Base-by-base conservation (phyloP, 2,888 invertebrate species). In the Nomada fabriciana region DNA sequence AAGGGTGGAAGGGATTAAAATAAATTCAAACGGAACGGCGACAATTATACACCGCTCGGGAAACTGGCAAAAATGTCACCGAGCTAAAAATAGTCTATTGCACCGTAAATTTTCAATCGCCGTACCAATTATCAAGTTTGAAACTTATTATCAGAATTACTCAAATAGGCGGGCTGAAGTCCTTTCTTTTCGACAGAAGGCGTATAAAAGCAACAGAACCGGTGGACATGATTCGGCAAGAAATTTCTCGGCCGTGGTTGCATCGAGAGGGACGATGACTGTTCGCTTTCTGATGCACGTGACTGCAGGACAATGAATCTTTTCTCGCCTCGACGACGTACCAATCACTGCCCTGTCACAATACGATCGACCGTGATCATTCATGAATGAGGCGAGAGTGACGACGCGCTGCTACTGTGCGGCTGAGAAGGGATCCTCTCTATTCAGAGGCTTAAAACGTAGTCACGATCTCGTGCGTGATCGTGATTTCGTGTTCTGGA, bases 391-490 rank as follows among this genome's bases (percentile, higher is more conserved):
- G 72, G 74, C 81, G 76, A 79, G 87, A 88, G 85, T 89, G 88
- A 88, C 89, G 87, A 85, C 83, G 85, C 70, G 83, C 75, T 86
- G 86, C 89, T 88, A 87, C 86, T 83, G 86, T 86, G 82, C 84
- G 80, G 76, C 85, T 73, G 86, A 88, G 84, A 88, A 89, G 86
- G 79, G 80, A 88, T 82, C 75, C 61, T 74, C 82, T 59, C 86
- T 82, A 89, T 90, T 90, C 89, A 90, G 47, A 20, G 43, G 72
- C 61, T 69, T 73, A 69, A 73, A 71, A 76, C 70, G 68, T 52
- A 82, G 84, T 91, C 91, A 92, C 89, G 90, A 87, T 85, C 83
- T 65, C 72, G 88, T 83, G 84, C 93, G 92, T 91, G 92, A 91
- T 90, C 87, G 83, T 80, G 84, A 88, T 88, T 86, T 82, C 78